A percentile compares a stretch with the other conserved stretches of the same genome.
Evolutionary conservation across 2,888 invertebrate species (phyloP).

Genomic region (Microchrysa polita): DNA sequence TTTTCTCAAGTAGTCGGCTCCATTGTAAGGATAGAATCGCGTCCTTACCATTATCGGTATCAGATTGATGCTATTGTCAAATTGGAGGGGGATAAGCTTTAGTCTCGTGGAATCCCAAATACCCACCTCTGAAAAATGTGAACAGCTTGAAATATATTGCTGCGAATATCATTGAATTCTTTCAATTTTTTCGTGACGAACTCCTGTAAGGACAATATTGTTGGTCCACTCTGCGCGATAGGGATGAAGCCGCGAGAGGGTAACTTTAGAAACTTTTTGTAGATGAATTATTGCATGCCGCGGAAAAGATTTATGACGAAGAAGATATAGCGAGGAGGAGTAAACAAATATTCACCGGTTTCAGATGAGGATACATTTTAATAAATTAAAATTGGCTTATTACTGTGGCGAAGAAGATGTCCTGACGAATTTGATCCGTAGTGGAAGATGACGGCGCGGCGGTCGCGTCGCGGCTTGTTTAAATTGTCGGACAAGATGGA

Average conservation of each 20-base stretch:
- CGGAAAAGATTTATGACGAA: constrained; percentile 38
- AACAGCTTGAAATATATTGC: constrained; percentile 4
- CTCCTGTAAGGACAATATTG: too few relatives aligned
- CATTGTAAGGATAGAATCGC: neutral
- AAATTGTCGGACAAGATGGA: neutral
- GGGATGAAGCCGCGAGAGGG: constrained; percentile 2
- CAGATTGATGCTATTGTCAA: constrained; percentile 30
- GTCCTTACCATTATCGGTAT: constrained; percentile 3
- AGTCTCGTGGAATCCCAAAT: neutral
- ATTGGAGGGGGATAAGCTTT: constrained; percentile 24
- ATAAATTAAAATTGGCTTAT: constrained; percentile 45
- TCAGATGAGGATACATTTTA: constrained; percentile 34
- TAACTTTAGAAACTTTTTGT: constrained; percentile 37
- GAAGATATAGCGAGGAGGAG: neutral
- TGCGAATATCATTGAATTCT: constrained; percentile 17
- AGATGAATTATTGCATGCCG: constrained; percentile 41
- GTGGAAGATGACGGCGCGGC: neutral
- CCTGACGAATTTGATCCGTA: neutral
- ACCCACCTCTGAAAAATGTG: neutral
- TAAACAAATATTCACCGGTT: constrained; percentile 38
- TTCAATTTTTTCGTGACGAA: constrained; percentile 34
- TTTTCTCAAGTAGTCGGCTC: constrained; percentile 23
- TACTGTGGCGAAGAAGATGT: neutral
- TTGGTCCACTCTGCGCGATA: neutral
- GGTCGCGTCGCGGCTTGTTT: neutral